Base-by-base conservation (phyloP, 1,140 invertebrate genomes). In the Microvelia longipes region DNA sequence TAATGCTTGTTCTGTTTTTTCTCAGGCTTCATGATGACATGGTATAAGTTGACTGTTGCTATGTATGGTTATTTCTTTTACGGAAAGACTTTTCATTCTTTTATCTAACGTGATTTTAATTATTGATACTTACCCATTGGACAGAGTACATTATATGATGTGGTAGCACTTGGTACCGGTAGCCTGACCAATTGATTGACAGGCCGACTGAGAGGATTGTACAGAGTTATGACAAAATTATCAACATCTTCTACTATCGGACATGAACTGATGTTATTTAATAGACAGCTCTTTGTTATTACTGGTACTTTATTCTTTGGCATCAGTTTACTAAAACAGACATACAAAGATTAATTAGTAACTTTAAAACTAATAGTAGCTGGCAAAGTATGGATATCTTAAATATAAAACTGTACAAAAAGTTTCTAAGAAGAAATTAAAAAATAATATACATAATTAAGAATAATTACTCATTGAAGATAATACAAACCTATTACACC, bases 121-220 rank as follows among this genome's bases (percentile, higher is more conserved):
- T n/a, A n/a, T n/a, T n/a, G 5, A 50, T 5, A 50, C 35, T 50
- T 19, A 86, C 85, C 83, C 69, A 81, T 79, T 64, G 81, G 82
- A 79, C 88, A 87, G 24, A 79, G 80, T 2, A 94, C 85, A 1
- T 75, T 76, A 76, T 88, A 94, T 2, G 64, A 35, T 15, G 25
- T 13, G 27, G 79, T 78, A 13, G 78, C 76, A 62, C 81, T 82
- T 0, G 77, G 74, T 0, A 90, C 87, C 0, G 93, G 93, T 14
- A 96, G 28, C 19, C 88, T 82, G 13, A 94, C 81, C 73, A 85
- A 87, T 61, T 85, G 80, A 14, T 82, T 81, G 0, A 90, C 82
- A 30, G 82, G 77, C 50, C 86, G 83, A 68, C 87, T 88, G 11
- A 90, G 75, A 0, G 93, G 91, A 79, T 98, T 98, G 77, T 93